phyloP scores from a whole-genome alignment of 92 coral and sea anemone species.

The Umimayanthus chanpuru region DNA sequence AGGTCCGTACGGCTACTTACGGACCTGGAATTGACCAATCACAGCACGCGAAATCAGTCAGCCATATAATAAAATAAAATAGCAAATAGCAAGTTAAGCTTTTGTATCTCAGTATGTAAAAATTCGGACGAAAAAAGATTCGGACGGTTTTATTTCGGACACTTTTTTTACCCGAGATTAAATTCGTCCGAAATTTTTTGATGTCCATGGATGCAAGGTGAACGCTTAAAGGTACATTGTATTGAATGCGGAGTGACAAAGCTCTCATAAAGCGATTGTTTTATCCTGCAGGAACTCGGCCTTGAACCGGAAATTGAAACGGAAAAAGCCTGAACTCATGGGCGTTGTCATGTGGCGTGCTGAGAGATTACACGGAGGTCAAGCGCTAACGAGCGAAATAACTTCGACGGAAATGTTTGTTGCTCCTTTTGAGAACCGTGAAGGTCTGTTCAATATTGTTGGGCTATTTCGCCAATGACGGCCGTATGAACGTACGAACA shows the following conservation, averaged over 20 bases:
- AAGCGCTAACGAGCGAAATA: not conserved
- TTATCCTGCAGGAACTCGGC: not conserved
- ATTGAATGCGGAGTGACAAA: not conserved
- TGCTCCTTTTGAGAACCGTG: not conserved
- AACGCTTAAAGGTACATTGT: not conserved
- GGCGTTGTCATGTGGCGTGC: not conserved
- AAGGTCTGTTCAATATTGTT: not conserved
- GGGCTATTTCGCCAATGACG: not conserved
- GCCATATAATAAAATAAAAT: no score
- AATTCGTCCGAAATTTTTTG: no score
- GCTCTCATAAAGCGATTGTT: not conserved
- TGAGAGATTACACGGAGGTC: constrained; percentile 8
- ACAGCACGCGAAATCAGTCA: no score
- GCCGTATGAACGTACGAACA: not conserved
- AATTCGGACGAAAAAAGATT: no score
- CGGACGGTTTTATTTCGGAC: no score
- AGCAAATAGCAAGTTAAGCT: no score
- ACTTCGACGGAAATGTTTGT: not conserved
- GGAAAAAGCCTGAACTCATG: not conserved
- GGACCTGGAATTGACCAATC: no score
- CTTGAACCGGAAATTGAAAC: not conserved
- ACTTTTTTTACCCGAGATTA: no score
- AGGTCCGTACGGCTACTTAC: no score
- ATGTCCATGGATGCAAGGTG: not conserved
- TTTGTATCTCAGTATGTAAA: no score